These are phyloP conservation scores for Platorchestia sp. DNA, from an alignment of 1,140 invertebrate genomes.

Conservation along the genomic window DNA sequence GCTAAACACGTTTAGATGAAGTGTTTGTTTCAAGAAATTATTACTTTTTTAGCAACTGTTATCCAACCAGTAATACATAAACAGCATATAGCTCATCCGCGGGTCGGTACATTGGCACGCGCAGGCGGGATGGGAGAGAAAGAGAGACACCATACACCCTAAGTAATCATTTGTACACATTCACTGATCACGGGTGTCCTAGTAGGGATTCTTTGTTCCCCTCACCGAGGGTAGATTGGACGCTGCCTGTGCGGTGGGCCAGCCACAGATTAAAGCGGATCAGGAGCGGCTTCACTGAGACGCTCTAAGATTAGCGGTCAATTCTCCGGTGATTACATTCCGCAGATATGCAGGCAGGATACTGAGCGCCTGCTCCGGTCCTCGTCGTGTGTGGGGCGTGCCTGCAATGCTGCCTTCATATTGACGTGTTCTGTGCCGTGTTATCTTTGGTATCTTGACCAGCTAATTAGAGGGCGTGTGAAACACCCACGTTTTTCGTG, in stretches of 20 bases:
- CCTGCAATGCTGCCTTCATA: background rate
- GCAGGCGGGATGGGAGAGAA: background rate
- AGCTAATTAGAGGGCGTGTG: background rate
- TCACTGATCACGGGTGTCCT: background rate
- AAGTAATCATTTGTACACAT: slow-evolving; percentile 48
- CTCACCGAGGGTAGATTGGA: slow-evolving; percentile 46
- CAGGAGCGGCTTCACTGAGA: slow-evolving; percentile 33
- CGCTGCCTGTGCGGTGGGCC: background rate
- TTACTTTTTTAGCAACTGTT: background rate
- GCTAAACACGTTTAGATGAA: background rate
- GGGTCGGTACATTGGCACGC: background rate
- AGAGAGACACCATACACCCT: background rate
- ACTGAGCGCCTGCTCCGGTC: background rate
- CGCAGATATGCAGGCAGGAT: background rate
- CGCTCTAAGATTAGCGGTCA: slow-evolving; percentile 41
- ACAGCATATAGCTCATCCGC: background rate
- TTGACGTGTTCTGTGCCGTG: background rate
- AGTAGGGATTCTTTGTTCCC: slow-evolving; percentile 4
- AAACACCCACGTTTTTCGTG: background rate
- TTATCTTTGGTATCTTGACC: background rate
- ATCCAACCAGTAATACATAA: background rate
- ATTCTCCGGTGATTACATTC: slow-evolving; percentile 30
- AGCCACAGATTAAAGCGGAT: slow-evolving; percentile 46
- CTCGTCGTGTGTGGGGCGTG: background rate
- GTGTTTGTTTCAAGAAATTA: background rate